A percentile compares a stretch with the other conserved stretches of the same genome.
Conservation (phyloP, 2,113 vertebrate species). For the Neotragus moschatus region DNA sequence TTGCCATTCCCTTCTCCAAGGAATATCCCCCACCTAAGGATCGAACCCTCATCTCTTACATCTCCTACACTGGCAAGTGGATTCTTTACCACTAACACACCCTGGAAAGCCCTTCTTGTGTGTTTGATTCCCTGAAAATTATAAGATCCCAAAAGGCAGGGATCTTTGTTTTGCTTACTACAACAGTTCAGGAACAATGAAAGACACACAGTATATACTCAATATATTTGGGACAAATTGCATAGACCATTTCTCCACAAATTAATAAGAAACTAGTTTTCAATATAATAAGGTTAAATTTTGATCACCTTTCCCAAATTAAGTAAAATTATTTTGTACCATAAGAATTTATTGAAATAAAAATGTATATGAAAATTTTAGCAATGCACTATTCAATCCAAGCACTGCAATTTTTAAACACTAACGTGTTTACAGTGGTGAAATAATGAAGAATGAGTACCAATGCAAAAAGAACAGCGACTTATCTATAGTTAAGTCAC, state of each 20-base stretch:
- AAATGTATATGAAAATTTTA: neutral
- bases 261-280: neutral
- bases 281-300: neutral
- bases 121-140: neutral
- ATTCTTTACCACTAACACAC: neutral
- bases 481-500: neutral
- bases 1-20: neutral
- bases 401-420: neutral
- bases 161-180: neutral
- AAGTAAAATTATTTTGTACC: slow-evolving; percentile 1
- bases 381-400: neutral
- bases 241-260: neutral
- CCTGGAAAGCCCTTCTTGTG: neutral
- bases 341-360: neutral
- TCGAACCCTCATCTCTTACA: neutral
- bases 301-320: neutral
- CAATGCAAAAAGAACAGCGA: neutral
- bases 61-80: neutral
- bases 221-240: neutral
- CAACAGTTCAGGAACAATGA: neutral
- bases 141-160: neutral
- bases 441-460: neutral
- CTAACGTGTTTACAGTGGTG: neutral
- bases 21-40: neutral
- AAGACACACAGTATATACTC: neutral